Conservation (phyloP, 2,888 invertebrate genomes). For the Ichneumoninae sp. region DNA sequence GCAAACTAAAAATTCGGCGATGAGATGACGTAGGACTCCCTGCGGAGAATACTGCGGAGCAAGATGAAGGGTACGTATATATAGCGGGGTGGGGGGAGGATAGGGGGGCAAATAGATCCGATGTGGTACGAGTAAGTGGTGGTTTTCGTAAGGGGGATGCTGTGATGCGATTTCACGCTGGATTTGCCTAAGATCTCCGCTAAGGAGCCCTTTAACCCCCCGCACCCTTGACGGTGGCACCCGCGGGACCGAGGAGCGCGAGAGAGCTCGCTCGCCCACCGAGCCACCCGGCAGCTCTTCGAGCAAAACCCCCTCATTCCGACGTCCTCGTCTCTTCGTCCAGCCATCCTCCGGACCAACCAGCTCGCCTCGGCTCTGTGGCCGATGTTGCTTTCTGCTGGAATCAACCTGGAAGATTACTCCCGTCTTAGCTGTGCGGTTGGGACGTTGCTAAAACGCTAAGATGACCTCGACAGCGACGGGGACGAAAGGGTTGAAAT, state of each 20-base stretch:
- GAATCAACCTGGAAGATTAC: slow-evolving; percentile 50
- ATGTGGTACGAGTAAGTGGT: slow-evolving; percentile 82
- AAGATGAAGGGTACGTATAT: slow-evolving; percentile 60
- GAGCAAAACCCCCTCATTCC: slow-evolving; percentile 62
- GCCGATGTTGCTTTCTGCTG: slow-evolving; percentile 30
- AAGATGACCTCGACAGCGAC: slow-evolving; percentile 19
- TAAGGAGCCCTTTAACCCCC: slow-evolving; percentile 83
- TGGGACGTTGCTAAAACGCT: slow-evolving; percentile 68
- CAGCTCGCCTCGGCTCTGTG: slow-evolving; percentile 33
- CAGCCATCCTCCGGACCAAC: slow-evolving; percentile 54
- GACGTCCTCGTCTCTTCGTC: slow-evolving; percentile 56
- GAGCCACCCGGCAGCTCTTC: slow-evolving; percentile 21
- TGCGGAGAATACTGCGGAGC: slow-evolving; percentile 50
- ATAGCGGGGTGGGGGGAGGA: slow-evolving; percentile 49
- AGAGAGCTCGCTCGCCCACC: slow-evolving; percentile 33
- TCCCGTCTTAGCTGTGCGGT: slow-evolving; percentile 53
- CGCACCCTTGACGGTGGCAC: slow-evolving; percentile 34
- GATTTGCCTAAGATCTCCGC: slow-evolving; percentile 88
- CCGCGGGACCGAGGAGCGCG: slow-evolving; percentile 52
- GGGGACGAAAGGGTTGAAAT: neutral
- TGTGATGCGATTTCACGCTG: slow-evolving; percentile 89
- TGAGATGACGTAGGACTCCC: slow-evolving; percentile 14
- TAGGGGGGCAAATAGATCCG: slow-evolving; percentile 62
- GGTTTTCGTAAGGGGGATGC: slow-evolving; percentile 83
- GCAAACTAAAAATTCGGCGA: slow-evolving; percentile 31